Evolutionary conservation across 1,140 invertebrate species (phyloP), one percentile per base, ranked within the genome.

Genomic region (Tribolium madens): DNA sequence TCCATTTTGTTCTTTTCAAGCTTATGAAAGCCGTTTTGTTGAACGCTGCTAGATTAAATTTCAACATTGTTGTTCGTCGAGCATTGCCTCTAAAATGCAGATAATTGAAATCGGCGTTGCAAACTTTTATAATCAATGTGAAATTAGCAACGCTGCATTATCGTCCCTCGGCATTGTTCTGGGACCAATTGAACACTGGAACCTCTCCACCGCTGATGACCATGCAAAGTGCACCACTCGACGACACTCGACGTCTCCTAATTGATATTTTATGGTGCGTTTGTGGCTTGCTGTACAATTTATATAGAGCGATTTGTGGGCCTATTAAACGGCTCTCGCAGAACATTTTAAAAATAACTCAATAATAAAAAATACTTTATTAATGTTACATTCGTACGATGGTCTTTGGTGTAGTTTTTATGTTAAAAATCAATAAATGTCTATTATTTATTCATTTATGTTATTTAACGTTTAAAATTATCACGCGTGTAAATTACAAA

Each of bases 1-100:
- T 71, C 42, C 18, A 71, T 50, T 71, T 71, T 47, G 68, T 71
- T 71, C 42, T 31, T 50, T 71, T 71, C 36, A 72, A 52, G 42
- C 47, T 72, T 72, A 72, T 72, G 70, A 72, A 72, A 50, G 70
- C 70, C 26, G 70, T 72, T 72, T 72, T 71, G 68, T 71, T 50
- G 46, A 50, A 72, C 50, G 70, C 50, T 31, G 70, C 70, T 52
- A 72, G 70, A 72, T 72, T 72, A 72, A 72, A 72, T 72, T 72
- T 72, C 70, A 52, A 72, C 70, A 72, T 72, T 72, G 70, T 72
- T 50, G 70, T 72, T 72, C 17, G 26, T 5, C 6, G 70, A 72
- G 50, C 70, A 72, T 52, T 50, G 46, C 21, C 47, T 71, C 26
- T 64, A 64, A 64, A 64, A 64, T 64, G 57, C 57, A 64, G 57